A percentile compares a stretch with the other conserved stretches of the same genome.
Conservation (phyloP, 2,797 vertebrate species). For the Ataeniobius toweri region DNA sequence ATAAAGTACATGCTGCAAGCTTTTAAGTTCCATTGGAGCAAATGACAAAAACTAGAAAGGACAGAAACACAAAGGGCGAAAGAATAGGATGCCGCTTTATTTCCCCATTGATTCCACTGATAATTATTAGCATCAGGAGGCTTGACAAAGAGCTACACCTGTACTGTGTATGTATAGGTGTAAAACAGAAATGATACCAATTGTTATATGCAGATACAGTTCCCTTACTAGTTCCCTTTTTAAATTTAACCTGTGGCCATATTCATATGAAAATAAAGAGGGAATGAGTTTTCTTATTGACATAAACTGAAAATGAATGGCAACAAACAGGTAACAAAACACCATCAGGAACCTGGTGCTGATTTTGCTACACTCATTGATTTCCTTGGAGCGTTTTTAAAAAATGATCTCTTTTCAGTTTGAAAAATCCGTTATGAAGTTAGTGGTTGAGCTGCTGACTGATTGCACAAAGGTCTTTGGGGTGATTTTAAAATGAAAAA, state of each 20-base stretch:
- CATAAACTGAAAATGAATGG: neutral
- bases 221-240: neutral
- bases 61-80: neutral
- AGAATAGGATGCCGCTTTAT: neutral
- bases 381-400: neutral
- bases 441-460: neutral
- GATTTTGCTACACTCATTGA: neutral
- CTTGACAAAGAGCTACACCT: neutral
- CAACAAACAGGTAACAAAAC: neutral
- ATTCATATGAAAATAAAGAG: neutral
- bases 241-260: neutral
- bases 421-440: neutral
- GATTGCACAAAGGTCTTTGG: slow-evolving; percentile 14
- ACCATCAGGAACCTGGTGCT: neutral
- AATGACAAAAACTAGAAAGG: slow-evolving; percentile 1
- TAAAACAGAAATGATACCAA: neutral
- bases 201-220: neutral
- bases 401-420: neutral
- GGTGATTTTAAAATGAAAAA: slow-evolving; percentile 3
- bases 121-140: too few relatives aligned
- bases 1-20: slow-evolving; percentile 18
- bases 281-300: neutral
- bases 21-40: slow-evolving; percentile 9
- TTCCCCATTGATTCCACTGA: neutral
- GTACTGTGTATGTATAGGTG: neutral